Base-by-base conservation (phyloP, 1,140 invertebrate species). In the Anoplophora glabripennis region DNA sequence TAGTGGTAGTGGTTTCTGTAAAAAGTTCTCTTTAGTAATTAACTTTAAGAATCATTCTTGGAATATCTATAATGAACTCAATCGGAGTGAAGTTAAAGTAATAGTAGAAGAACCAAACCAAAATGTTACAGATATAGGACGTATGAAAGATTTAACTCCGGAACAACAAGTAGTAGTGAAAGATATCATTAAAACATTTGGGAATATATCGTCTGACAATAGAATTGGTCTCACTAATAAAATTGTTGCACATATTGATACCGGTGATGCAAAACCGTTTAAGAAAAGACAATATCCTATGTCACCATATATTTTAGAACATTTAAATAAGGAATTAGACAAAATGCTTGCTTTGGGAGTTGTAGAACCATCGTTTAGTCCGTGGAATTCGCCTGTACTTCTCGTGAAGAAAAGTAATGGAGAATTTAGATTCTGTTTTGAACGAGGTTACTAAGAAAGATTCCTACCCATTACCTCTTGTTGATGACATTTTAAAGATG, bases 371-470 rank as follows among this genome's bases (percentile, higher is more conserved):
- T 64, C 54, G 7, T 11, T 47, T 2, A 55, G 53, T 15, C 49
- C 63, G 2, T 64, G 60, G 49, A 38, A 33, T 48, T 57, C 45
- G 5, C 21, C 62, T 15, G 52, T 61, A 3, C 9, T 66, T 5
- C 47, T 66, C 17, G 58, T 66, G 3, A 64, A 57, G 34, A 66
- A 66, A 53, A 7, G 44, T 5, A 21, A 10, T 21, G 63, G 57
- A 10, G 55, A 65, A 33, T 58, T 49, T 44, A 10, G 72, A 7
- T 69, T 75, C 55, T 75, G 71, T 51, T 58, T 76, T 5, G 74
- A 78, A 77, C 45, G 58, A 68, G 4, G 40, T 76, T 0, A 74
- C 76, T 0, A 70, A 64, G 33, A 61, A 62, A 12, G 73, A 78
- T 51, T 48, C 53, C 4, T 72, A 72, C 18, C 68, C 68, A 5